Conservation (phyloP, 1,140 invertebrate genomes). For the Tetramorium alpestre region DNA sequence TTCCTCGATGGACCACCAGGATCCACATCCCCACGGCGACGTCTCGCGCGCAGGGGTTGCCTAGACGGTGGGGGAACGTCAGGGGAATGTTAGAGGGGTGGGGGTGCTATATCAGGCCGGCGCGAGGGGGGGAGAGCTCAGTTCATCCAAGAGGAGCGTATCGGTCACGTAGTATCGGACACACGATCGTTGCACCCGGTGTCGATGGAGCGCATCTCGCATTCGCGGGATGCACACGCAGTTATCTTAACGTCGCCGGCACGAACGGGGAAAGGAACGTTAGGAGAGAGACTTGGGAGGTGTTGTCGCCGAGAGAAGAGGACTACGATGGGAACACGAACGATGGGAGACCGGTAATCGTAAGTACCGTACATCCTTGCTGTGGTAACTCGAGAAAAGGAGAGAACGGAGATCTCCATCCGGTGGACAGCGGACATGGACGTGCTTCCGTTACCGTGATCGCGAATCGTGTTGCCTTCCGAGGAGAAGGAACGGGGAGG, state of each 20-base stretch:
- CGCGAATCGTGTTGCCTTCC: not conserved
- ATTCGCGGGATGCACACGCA: constrained; percentile 39
- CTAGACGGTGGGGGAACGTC: constrained; percentile 72
- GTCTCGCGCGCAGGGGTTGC: constrained; percentile 75
- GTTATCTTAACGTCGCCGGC: constrained; percentile 25
- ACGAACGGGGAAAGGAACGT: constrained; percentile 14
- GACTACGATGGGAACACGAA: not conserved
- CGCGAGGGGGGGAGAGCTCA: constrained; percentile 85
- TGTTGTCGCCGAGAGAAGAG: not conserved
- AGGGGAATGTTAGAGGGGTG: constrained; percentile 81
- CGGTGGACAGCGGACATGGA: not conserved
- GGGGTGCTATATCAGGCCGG: constrained; percentile 83
- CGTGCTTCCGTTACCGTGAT: constrained; percentile 11
- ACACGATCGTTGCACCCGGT: constrained; percentile 66
- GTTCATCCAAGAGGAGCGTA: constrained; percentile 84
- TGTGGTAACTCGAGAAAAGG: constrained; percentile 7
- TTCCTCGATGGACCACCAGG: constrained; percentile 73
- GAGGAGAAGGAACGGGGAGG: not conserved
- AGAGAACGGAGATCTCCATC: constrained; percentile 8
- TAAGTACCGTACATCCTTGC: constrained; percentile 53
- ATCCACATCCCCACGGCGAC: constrained; percentile 76
- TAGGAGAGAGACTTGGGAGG: not conserved
- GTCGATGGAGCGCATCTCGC: constrained; percentile 68
- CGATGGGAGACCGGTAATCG: not conserved
- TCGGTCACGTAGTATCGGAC: constrained; percentile 79